Evolutionary conservation across 2,113 vertebrate species (phyloP).

Genomic region (Chionis minor): DNA sequence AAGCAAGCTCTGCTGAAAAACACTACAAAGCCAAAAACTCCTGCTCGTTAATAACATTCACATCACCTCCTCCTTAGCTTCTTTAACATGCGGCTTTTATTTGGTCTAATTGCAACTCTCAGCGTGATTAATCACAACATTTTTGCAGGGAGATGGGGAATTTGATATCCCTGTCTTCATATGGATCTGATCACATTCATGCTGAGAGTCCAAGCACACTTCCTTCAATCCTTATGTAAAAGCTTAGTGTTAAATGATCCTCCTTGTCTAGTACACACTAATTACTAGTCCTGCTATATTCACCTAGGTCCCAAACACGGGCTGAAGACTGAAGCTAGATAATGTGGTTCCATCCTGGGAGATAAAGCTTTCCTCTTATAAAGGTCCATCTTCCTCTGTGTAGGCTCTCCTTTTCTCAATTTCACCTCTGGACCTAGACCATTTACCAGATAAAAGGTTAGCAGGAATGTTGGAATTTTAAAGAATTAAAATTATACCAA

Average conservation of each 20-base stretch:
- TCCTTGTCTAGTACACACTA: not conserved
- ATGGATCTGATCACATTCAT: constrained; percentile 17
- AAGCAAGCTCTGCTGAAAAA: not conserved
- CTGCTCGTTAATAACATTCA: constrained; percentile 1
- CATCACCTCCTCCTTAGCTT: not conserved
- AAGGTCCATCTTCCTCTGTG: not conserved
- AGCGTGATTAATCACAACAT: constrained; percentile 50
- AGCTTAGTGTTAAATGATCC: not conserved
- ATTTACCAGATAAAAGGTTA: not conserved
- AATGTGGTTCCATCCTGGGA: not conserved
- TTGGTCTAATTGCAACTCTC: constrained; percentile 47
- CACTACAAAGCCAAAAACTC: not conserved
- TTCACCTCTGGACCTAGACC: not conserved
- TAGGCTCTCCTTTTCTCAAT: not conserved
- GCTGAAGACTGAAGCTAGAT: not conserved
- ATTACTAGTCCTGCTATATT: not conserved
- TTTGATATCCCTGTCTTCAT: constrained; percentile 21
- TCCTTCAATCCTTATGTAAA: not conserved
- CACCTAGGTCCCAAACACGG: not conserved
- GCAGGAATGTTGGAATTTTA: not conserved
- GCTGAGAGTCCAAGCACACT: constrained; percentile 29
- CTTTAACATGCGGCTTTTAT: constrained; percentile 49
- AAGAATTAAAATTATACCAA: not conserved
- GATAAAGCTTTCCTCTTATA: not conserved
- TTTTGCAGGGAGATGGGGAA: constrained; percentile 27